Evolutionary conservation across 1,140 invertebrate genomes (phyloP).

Genomic region (Procambarus clarkii): DNA sequence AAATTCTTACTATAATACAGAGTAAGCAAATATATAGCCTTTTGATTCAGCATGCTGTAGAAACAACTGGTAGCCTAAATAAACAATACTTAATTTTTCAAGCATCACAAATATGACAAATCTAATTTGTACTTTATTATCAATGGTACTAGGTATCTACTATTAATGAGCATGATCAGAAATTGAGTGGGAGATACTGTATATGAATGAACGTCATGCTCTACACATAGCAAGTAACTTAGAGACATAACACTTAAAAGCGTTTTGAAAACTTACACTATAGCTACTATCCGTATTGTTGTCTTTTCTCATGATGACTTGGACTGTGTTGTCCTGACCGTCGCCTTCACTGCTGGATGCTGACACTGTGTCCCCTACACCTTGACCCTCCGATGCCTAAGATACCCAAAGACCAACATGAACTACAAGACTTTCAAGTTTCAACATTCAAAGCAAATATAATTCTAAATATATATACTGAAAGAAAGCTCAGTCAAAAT

Average conservation of each 20-base stretch:
- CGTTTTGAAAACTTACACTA: conserved; percentile 53
- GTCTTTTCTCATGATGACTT: conserved; percentile 74
- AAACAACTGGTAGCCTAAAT: neutral
- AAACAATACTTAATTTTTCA: neutral
- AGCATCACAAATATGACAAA: neutral
- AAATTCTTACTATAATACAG: neutral
- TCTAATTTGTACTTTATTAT: neutral
- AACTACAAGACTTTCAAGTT: conserved; percentile 12
- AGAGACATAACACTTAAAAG: neutral
- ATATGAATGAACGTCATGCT: neutral
- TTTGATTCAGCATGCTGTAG: neutral
- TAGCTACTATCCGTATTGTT: conserved; percentile 70
- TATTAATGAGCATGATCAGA: no score
- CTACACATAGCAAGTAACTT: neutral
- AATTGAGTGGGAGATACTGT: no score
- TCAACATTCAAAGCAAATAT: conserved; percentile 5
- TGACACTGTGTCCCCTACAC: conserved; percentile 55
- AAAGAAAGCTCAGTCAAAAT: neutral
- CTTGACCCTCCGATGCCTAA: conserved; percentile 66
- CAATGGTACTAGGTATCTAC: neutral
- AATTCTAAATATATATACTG: neutral
- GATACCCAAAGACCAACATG: conserved; percentile 38
- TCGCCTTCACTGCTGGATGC: conserved; percentile 67
- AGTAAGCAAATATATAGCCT: neutral
- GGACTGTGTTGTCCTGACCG: conserved; percentile 71